Percentiles rank a stretch among this genome's conserved stretches.
Evolutionary conservation across 2,113 vertebrate species (phyloP).

Genomic region (Myanophis thanlyinensis): DNA sequence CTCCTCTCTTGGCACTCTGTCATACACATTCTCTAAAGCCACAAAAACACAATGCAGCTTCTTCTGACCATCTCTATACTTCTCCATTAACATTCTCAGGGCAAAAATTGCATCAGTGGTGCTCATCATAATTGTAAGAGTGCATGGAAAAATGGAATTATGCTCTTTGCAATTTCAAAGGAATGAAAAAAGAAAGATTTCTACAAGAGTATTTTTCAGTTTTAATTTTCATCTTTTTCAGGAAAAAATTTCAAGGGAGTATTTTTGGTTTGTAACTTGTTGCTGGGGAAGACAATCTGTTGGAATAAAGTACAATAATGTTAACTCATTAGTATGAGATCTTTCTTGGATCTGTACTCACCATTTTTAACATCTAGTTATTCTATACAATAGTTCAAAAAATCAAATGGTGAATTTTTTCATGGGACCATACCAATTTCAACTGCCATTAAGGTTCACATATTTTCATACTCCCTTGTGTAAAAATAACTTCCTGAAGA

Average conservation of each 20-base stretch:
- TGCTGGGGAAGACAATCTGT: not conserved
- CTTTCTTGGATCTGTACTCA: not conserved
- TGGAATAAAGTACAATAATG: not conserved
- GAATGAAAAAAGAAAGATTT: not conserved
- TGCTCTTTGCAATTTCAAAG: not conserved
- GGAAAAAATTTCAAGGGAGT: not conserved
- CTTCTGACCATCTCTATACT: too few relatives aligned
- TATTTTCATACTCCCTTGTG: not conserved
- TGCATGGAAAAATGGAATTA: not conserved
- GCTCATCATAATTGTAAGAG: not conserved
- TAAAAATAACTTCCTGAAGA: not conserved
- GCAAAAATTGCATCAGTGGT: too few relatives aligned
- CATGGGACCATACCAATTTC: not conserved
- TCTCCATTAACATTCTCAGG: too few relatives aligned
- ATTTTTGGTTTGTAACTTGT: not conserved
- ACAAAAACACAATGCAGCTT: too few relatives aligned
- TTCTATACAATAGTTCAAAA: not conserved
- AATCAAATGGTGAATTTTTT: not conserved
- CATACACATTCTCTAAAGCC: too few relatives aligned
- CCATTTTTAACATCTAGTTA: not conserved
- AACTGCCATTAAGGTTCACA: not conserved
- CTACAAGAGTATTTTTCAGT: not conserved
- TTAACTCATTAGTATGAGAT: not conserved
- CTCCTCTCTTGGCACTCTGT: too few relatives aligned
- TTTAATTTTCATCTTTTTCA: not conserved